Base-by-base conservation (phyloP, 2,888 invertebrate species). In the Lasioglossum morio region DNA sequence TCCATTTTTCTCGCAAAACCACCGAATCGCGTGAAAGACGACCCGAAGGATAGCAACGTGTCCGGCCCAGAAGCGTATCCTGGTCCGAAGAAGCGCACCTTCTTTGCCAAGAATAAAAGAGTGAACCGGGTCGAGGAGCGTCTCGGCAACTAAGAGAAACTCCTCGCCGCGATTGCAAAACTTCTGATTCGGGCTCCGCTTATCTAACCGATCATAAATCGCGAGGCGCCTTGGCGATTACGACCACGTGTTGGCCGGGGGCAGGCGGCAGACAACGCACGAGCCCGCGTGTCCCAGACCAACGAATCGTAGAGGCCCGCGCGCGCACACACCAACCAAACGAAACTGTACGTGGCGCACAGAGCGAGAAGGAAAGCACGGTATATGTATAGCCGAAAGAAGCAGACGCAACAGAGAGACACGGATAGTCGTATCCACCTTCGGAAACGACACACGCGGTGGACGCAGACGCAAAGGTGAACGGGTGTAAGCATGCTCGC, bases 381-480 rank as follows among this genome's bases (percentile, higher is more conserved):
- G 5, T 63, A 30, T 7, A 63, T 16, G 5, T 63, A 30, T 7
- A 63, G 27, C 16, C 16, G 63, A 63, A 16, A 63, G 30, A 30
- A 63, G 16, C 30, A 14, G 60, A 60, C 60, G 27, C 60, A 16
- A n/a, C 30, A 63, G 63, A 14, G 2, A 16, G 16, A 63, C 27
- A 63, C 30, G 5, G 27, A 63, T 63, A 30, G 16, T 1, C 16
- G 30, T 30, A 70, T 77, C 77, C 84, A 74, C 60, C 75, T 84
- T 70, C 77, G 46, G 60, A 63, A 69, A 60, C 75, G 66, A 27
- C 30, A 63, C 63, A 16, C 63, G 63, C 14, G 76, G 82, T 70
- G 40, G 63, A 81, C 70, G 80, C 27, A 30, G 63, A 48, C 76
- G 83, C 77, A 30, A 70, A 78, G 82, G 72, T 69, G 40, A 76